Base-by-base conservation (phyloP, 1,140 invertebrate species). In the Chrysopa pallens region DNA sequence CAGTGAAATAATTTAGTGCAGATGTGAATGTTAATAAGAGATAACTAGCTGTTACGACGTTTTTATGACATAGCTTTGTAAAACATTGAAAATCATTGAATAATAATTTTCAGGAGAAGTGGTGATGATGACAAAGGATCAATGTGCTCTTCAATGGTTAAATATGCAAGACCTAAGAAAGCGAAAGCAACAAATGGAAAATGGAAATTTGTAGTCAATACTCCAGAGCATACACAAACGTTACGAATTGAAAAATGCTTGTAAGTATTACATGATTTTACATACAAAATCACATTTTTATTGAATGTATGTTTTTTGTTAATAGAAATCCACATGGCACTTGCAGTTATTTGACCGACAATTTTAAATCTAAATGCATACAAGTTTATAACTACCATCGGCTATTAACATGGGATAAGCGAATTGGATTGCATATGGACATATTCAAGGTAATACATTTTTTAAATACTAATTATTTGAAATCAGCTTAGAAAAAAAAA, bases 181-280 rank as follows among this genome's bases (percentile, higher is more conserved):
- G 85, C 84, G 0, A 70, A 78, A 46, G 81, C 82, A 4, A 84
- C 79, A 17, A 80, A 75, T 12, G 84, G 84, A 1, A 68, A 78
- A 46, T 88, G 85, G 85, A 88, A 88, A 51, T 87, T 80, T 50
- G 83, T 89, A 46, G 84, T 90, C 36, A 90, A 90, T 48, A 83
- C 84, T 1, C 82, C 76, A 0, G 80, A 86, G 43, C 84, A 88
- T 52, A 85, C 83, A 1, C 85, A 90, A 58, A 89, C 84, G 0
- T 55, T 90, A 13, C 59, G 85, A 11, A 61, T 90, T 46, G 85
- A 90, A 56, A 86, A 85, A 54, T 90, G 85, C 64, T 70, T 76
- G 83, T 86, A 54, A 70, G 69, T 67, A 42, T 29, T 38, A 40
- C 29, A 33, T 47, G 31, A 14, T 14, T 47, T 46, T 14, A 44